phyloP scores from a whole-genome alignment of 2,113 vertebrate genomes.

The Porphyrio hochstetteri region DNA sequence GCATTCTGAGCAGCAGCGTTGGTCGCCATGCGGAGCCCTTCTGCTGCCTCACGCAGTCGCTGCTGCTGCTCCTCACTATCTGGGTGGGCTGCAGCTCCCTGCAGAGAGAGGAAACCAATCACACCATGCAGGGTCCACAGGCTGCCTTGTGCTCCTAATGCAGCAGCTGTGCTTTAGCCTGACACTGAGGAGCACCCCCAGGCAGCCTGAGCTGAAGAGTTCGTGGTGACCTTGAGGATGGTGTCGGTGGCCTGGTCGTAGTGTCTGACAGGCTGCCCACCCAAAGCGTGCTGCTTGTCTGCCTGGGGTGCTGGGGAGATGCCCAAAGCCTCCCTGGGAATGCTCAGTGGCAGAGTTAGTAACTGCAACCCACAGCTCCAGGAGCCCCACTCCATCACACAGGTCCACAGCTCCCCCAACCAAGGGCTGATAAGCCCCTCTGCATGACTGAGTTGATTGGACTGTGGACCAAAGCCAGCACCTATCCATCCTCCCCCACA shows the following conservation, averaged over 20 bases:
- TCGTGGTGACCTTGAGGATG: too few relatives aligned
- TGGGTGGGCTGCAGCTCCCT: conserved; percentile 97
- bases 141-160: not conserved
- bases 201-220: not conserved
- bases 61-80: conserved; percentile 98
- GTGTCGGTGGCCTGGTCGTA: too few relatives aligned
- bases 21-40: conserved; percentile 95
- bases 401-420: not conserved
- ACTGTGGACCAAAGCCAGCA: not conserved
- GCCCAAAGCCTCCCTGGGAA: accelerated
- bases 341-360: not conserved
- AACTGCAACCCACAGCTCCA: conserved; percentile 75
- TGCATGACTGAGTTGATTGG: accelerated
- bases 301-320: accelerated
- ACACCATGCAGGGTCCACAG: accelerated
- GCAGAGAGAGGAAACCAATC: not conserved
- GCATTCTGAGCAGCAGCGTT: conserved; percentile 92
- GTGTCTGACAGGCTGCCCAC: too few relatives aligned
- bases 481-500: accelerated
- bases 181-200: accelerated
- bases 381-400: not conserved
- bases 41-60: conserved; percentile 90
- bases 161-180: not conserved
- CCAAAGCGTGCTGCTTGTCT: too few relatives aligned
- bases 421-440: not conserved